Evolutionary conservation across 2,888 invertebrate genomes (phyloP), one percentile per base, ranked within the genome.

Genomic region (Polylopha cassiicola): DNA sequence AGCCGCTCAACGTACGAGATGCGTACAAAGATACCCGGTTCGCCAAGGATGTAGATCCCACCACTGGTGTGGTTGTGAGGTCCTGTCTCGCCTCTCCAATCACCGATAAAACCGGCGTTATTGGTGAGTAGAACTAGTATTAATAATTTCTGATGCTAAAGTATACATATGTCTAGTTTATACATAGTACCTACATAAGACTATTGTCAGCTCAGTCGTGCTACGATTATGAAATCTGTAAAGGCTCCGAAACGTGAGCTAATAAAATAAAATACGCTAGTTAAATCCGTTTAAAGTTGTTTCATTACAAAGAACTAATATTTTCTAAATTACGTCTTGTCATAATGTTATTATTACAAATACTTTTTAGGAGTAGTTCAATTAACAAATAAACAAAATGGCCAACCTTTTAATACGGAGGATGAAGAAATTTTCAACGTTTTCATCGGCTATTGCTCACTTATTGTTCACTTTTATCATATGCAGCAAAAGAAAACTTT

Each of bases 361-460:
- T 17, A 6, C 14, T 37, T 58, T 51, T 11, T 58, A 89, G 89
- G 89, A 31, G 84, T 89, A 0, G 86, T 89, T 0, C 87, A 89
- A 59, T 64, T 89, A 3, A 79, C 86, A 1, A 90, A 90, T 61
- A 90, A 90, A 59, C 66, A 51, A 4, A 67, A 75, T 57, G 55
- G 73, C 27, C 37, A 69, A 53, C 60, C 84, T 2, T 90, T 89
- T 55, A 73, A 75, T 22, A 22, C 48, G 0, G 79, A 84, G 3
- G 90, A 90, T 52, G 89, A 89, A 59, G 57, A 66, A 31, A 65
- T 89, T 34, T 87, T 89, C 50, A 58, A 78, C 5, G 87, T 87
- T 10, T 88, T 90, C 60, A 76, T 87, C 8, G 80, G 81, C 45
- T 89, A 89, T 57, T 88, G 87, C 53, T 82, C 87, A 0, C 73